A percentile compares a stretch with the other conserved stretches of the same genome.
Evolutionary conservation across 2,113 vertebrate genomes (phyloP).

Genomic region (Marmota flaviventris): DNA sequence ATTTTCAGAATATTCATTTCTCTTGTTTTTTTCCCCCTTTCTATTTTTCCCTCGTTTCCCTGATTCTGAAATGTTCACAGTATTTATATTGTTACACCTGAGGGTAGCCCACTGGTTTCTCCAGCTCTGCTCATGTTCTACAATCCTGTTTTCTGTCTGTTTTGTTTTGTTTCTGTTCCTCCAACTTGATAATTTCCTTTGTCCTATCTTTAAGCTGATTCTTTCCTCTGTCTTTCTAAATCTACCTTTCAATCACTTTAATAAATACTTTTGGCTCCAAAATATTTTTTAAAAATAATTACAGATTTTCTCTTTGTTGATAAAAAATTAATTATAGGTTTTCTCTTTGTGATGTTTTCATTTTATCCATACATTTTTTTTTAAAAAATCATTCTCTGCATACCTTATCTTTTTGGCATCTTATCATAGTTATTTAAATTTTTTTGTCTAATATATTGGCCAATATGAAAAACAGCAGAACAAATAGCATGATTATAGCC

Average conservation of each 20-base stretch:
- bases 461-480: background rate
- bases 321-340: background rate
- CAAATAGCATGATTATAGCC: background rate
- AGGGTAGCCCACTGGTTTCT: background rate
- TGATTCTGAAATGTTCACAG: background rate
- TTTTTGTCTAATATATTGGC: background rate
- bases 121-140: background rate
- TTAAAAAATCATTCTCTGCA: background rate
- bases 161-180: background rate
- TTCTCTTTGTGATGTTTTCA: background rate
- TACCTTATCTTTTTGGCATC: background rate
- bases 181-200: background rate
- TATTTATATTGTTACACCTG: background rate
- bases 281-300: background rate
- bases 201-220: background rate
- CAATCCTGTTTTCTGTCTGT: background rate
- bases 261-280: background rate
- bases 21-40: background rate
- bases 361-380: background rate
- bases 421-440: background rate
- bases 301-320: background rate
- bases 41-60: background rate
- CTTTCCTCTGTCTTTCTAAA: background rate
- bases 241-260: background rate
- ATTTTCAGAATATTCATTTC: background rate